A percentile compares a stretch with the other conserved stretches of the same genome.
Conservation (phyloP, 2,888 invertebrate genomes). For the Agrochola lota region DNA sequence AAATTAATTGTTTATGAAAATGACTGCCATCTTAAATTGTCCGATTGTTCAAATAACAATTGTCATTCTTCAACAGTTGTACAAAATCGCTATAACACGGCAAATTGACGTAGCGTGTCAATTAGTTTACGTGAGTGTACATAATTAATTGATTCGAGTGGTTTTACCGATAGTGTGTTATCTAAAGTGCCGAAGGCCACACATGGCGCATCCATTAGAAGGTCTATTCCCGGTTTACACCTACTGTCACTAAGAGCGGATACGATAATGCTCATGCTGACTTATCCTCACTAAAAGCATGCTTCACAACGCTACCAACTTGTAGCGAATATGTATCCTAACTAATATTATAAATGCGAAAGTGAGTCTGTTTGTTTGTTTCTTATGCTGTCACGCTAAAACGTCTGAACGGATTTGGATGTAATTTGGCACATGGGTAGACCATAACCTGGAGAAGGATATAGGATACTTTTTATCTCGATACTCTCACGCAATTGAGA, state of each 20-base stretch:
- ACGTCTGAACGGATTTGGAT: too few relatives aligned
- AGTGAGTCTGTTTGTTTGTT: too few relatives aligned
- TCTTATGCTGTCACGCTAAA: too few relatives aligned
- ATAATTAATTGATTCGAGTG: constrained; percentile 41
- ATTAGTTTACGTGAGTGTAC: background rate
- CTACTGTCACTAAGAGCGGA: constrained; percentile 7
- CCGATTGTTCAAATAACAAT: background rate
- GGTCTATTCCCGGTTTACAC: background rate
- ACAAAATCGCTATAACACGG: background rate
- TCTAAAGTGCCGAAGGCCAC: constrained; percentile 50
- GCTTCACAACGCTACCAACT: background rate
- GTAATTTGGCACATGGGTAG: too few relatives aligned
- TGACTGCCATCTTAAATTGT: background rate
- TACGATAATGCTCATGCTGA: background rate
- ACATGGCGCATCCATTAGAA: constrained; percentile 45
- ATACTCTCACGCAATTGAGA: too few relatives aligned
- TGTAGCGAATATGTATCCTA: background rate
- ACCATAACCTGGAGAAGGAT: too few relatives aligned
- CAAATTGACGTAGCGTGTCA: background rate
- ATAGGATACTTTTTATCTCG: too few relatives aligned
- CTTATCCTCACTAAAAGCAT: constrained; percentile 22
- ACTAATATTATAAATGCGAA: too few relatives aligned
- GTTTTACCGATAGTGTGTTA: constrained; percentile 38
- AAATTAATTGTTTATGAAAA: background rate
- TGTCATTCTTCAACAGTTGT: background rate